These are phyloP conservation scores for Odontophorus gujanensis DNA, from an alignment of 2,113 vertebrate genomes.

Conservation along the genomic window DNA sequence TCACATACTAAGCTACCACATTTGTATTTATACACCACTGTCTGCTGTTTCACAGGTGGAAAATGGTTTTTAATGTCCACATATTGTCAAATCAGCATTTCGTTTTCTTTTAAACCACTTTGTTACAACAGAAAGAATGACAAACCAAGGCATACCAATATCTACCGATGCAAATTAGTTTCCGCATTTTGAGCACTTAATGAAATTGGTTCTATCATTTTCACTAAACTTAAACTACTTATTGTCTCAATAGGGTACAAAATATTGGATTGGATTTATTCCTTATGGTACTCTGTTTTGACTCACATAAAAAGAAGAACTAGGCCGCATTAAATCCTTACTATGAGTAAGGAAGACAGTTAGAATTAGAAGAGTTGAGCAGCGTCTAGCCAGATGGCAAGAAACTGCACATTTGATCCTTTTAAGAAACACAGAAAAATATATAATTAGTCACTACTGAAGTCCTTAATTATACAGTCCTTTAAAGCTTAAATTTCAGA, in stretches of 20 bases:
- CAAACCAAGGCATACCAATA: not conserved
- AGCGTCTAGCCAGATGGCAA: not conserved
- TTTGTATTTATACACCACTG: not conserved
- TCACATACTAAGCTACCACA: not conserved
- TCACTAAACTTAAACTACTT: not conserved
- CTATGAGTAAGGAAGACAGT: not conserved
- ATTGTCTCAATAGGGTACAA: not conserved
- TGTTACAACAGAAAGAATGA: not conserved
- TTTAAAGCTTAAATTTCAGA: not conserved
- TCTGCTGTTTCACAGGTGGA: not conserved
- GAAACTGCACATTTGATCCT: not conserved
- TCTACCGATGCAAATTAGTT: not conserved
- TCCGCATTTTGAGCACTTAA: not conserved
- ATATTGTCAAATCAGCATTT: not conserved
- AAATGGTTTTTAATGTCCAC: not conserved
- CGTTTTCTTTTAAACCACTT: not conserved
- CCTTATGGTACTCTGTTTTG: not conserved
- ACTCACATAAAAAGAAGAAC: not conserved
- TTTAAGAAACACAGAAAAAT: slow-evolving; percentile 8
- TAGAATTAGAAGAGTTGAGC: not conserved
- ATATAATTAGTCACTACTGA: not conserved
- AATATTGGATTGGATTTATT: not conserved
- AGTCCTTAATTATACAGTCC: not conserved
- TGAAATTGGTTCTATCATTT: not conserved
- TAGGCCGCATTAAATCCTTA: not conserved